Evolutionary conservation across 1,140 invertebrate species (phyloP), one percentile per base, ranked within the genome.

Genomic region (Drosophila sp.): DNA sequence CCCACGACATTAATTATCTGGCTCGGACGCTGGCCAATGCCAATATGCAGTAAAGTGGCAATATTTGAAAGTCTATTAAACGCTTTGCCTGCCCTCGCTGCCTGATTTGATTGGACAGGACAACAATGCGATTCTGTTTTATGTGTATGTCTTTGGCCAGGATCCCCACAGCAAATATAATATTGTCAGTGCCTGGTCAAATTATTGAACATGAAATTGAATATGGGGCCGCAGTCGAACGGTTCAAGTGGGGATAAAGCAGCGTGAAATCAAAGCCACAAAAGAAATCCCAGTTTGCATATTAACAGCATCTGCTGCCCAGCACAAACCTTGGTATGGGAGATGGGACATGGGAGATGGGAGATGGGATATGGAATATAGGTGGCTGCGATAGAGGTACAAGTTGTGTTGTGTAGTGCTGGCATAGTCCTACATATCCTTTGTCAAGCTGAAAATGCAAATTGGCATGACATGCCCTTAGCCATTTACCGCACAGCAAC

Each of bases 31-130:
- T 83, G 80, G 76, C 76, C 78, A 50, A 71, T 62, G 76, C 76
- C 78, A 54, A 71, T 62, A 74, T 78, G 27, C 63, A 51, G 8
- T 56, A 73, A 83, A 89, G 80, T 89, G 83, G 83, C 83, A 89
- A 89, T 89, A 89, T 89, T 89, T 83, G 83, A 89, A 83, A 89
- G 83, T 89, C 83, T 89, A 89, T 89, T 89, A 83, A 87, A 74
- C 54, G 83, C 76, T 79, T 46, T 77, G 83, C 58, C 72, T 14
- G 63, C 27, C 63, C 25, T 29, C 13, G 25, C 11, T 25, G 21
- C 56, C 79, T 70, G 76, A 82, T 82, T 77, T 73, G 73, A 78
- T 72, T 76, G 65, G 54, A 48, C 34, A 29, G 58, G 21, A 66
- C 58, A 67, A 67, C 69, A 71, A 59, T 61, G 57, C 53, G 70